These are phyloP conservation scores for Sialia sialis DNA, from an alignment of 2,113 vertebrate species.

Conservation along the genomic window DNA sequence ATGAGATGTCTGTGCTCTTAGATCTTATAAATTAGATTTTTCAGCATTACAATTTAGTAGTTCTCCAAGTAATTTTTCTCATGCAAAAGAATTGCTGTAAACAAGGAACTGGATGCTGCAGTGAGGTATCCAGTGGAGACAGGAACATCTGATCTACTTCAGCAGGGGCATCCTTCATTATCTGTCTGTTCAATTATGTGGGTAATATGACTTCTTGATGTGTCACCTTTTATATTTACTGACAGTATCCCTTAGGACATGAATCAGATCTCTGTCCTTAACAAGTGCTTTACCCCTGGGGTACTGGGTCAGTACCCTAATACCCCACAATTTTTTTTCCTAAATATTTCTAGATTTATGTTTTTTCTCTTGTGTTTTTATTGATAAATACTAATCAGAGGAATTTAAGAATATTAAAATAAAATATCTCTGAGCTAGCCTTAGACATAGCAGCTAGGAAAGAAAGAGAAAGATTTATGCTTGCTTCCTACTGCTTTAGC, in stretches of 20 bases:
- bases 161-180: not conserved
- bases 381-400: not conserved
- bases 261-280: not conserved
- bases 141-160: not conserved
- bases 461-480: not conserved
- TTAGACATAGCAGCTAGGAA: not conserved
- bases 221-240: not conserved
- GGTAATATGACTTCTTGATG: not conserved
- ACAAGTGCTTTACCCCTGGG: not conserved
- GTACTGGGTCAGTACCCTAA: not conserved
- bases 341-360: not conserved
- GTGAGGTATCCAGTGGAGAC: not conserved
- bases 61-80: not conserved
- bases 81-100: not conserved
- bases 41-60: not conserved
- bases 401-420: not conserved
- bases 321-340: not conserved
- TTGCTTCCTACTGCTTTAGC: not conserved
- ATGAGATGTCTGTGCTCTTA: not conserved
- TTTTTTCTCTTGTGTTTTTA: not conserved
- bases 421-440: not conserved
- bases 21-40: conserved; percentile 3
- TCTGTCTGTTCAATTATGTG: not conserved
- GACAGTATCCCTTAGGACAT: not conserved
- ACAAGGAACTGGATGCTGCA: not conserved